Evolutionary conservation across 2,113 vertebrate species (phyloP).

Genomic region (Anthoscopus minutus): DNA sequence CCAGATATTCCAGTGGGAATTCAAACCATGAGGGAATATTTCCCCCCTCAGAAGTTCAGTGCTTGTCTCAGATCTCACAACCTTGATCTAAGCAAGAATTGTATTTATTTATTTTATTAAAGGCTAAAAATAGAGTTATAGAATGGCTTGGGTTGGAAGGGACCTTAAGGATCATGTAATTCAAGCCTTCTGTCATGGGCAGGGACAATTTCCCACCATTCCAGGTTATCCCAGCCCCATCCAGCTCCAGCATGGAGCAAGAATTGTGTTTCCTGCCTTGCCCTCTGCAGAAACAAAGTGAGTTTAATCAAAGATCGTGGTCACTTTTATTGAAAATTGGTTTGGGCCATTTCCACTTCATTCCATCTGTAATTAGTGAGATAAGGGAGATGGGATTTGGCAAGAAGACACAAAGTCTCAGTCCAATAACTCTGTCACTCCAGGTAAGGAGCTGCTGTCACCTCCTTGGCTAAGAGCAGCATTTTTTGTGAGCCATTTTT

Average conservation of each 20-base stretch:
- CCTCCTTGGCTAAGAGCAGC: background rate
- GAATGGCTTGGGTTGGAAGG: background rate
- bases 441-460: background rate
- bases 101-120: background rate
- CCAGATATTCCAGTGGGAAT: background rate
- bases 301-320: background rate
- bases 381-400: constrained; percentile 44
- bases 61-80: background rate
- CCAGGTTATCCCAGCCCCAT: background rate
- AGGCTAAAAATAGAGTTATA: background rate
- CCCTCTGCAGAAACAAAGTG: background rate
- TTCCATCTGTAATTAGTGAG: constrained; percentile 37
- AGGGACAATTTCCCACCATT: background rate
- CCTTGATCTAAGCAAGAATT: background rate
- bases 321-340: background rate
- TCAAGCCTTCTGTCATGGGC: background rate
- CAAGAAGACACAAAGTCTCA: background rate
- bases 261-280: background rate
- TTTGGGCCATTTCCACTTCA: background rate
- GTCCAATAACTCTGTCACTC: background rate
- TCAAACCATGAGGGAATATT: background rate
- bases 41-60: background rate
- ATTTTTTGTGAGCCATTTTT: background rate
- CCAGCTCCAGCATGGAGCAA: background rate
- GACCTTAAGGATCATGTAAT: background rate